Base-by-base conservation (phyloP, 2,888 invertebrate species). In the Apoderus coryli region DNA sequence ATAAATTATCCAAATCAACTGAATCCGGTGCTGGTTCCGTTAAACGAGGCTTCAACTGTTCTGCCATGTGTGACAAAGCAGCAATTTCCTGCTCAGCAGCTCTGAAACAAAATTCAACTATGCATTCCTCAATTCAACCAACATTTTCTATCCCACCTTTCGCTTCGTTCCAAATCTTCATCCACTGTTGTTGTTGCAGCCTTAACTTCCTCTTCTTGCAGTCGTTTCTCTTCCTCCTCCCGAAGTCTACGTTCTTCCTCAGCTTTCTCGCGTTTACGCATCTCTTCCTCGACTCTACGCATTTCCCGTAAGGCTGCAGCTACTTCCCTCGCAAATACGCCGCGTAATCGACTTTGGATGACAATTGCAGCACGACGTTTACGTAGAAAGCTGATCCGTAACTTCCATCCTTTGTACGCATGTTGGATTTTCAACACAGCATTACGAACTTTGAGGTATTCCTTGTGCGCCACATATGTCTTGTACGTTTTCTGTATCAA, bases 271-370 rank as follows among this genome's bases (percentile, higher is more conserved):
- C 82, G 62, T 42, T 81, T 73, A 37, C 78, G 68, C 71, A 86
- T 84, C 62, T 85, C 84, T 50, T 81, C 77, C 54, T 86, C 84
- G 33, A 85, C 82, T 13, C 81, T 61, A 41, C 75, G 65, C 84
- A 89, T 88, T 62, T 89, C 88, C 4, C 86, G 59, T 37, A 90
- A 56, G 0, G 89, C 88, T 2, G 79, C 68, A 1, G 88, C 88
- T 4, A 80, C 86, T 60, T 89, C 88, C 38, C 90, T 62, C 0
- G 88, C 90, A 60, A 89, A 90, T 44, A 86, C 85, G 3, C 90
- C 90, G 6, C 89, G 62, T 38, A 89, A 59, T 53, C 81, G 85
- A 35, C 82, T 69, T 60, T 90, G 89, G 39, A 90, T 79, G 10
- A 86, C 76, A 42, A 89, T 67, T 0, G 79, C 82, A 0, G 89